Evolutionary conservation across 2,888 invertebrate genomes (phyloP).

Genomic region (Anorthoa munda): DNA sequence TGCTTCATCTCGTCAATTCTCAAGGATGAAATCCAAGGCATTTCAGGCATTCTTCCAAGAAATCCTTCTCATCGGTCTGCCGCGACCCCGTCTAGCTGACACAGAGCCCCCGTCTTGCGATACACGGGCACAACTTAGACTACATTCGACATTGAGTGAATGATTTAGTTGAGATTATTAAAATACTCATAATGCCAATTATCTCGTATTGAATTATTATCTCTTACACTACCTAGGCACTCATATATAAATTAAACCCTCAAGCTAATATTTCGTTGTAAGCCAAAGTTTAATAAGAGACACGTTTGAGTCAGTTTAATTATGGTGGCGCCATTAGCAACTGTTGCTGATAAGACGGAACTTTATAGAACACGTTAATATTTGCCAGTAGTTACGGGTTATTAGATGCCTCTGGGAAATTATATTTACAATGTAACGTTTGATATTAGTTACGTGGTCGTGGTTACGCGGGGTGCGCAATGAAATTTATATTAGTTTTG

Average conservation of each 20-base stretch:
- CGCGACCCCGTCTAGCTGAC: no score
- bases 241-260: background rate
- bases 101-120: no score
- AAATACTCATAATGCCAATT: no score
- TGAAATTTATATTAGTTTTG: slow-evolving; percentile 56
- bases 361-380: slow-evolving; percentile 70
- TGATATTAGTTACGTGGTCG: slow-evolving; percentile 64
- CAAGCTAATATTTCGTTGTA: slow-evolving; percentile 49
- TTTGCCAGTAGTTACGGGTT: slow-evolving; percentile 64
- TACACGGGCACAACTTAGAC: no score
- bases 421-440: slow-evolving; percentile 69
- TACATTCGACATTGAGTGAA: no score
- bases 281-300: slow-evolving; percentile 40
- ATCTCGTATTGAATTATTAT: no score
- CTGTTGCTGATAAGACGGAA: slow-evolving; percentile 68
- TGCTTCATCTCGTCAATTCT: no score
- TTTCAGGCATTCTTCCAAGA: no score
- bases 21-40: no score
- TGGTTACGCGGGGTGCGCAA: slow-evolving; percentile 45
- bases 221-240: no score
- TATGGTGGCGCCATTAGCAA: slow-evolving; percentile 65
- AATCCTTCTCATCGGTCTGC: no score
- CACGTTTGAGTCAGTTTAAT: slow-evolving; percentile 60
- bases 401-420: slow-evolving; percentile 68
- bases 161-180: no score